Percentiles rank a stretch among this genome's conserved stretches.
phyloP scores from a whole-genome alignment of 2,888 invertebrate genomes.

The Cheilosia vulpina region DNA sequence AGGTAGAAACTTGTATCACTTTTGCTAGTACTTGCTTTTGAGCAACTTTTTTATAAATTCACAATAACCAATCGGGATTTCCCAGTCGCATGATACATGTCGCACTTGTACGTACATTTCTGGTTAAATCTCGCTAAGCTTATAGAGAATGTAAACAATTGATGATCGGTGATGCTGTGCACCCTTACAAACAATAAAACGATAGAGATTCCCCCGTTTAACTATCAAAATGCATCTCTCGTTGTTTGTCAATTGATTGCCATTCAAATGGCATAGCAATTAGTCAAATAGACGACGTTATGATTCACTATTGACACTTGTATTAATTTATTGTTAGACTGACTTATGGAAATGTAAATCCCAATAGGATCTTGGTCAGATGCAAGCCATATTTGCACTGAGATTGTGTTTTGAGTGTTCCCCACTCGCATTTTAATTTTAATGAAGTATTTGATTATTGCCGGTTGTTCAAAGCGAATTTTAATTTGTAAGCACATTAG shows the following conservation, averaged over 20 bases:
- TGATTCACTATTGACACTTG: constrained; percentile 46
- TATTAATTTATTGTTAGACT: background rate
- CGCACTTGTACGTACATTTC: background rate
- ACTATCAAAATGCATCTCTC: constrained; percentile 15
- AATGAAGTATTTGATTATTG: background rate
- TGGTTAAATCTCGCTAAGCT: constrained; percentile 7
- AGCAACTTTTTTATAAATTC: background rate
- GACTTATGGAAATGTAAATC: background rate
- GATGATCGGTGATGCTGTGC: background rate
- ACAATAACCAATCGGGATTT: constrained; percentile 2
- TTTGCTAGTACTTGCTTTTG: background rate
- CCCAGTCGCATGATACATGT: constrained; percentile 6
- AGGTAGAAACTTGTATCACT: no score
- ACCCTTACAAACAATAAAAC: background rate
- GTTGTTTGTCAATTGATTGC: constrained; percentile 43
- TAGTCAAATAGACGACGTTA: constrained; percentile 39
- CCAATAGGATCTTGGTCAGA: constrained; percentile 16
- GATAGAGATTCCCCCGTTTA: constrained; percentile 9
- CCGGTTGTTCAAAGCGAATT: no score
- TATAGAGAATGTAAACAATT: background rate
- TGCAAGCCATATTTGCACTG: background rate
- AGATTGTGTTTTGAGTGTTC: background rate
- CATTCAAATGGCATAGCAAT: constrained; percentile 46
- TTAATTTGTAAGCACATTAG: no score
- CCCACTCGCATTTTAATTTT: background rate